Base-by-base conservation (phyloP, 1,140 invertebrate species). In the Pogonomyrmex barbatus region DNA sequence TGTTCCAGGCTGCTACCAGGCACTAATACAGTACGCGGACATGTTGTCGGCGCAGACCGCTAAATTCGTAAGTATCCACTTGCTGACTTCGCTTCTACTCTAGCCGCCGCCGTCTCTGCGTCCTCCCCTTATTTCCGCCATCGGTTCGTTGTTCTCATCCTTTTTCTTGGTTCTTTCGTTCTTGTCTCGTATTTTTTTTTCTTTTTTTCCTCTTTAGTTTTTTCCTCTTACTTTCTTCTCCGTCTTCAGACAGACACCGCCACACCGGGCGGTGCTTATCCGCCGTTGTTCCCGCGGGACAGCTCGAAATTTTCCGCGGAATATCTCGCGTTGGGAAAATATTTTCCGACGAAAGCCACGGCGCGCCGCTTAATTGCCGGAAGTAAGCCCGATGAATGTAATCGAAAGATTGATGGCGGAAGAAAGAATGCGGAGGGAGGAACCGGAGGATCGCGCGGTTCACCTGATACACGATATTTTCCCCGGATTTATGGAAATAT, bases 21-120 rank as follows among this genome's bases (percentile, higher is more conserved):
- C 99, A 83, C 96, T 99, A 91, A 99, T 99, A 95, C 99, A 99
- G 96, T 99, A 99, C 95, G 97, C 98, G 88, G 99, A 99, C 95
- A 98, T 99, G 83, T 97, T 98, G 92, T 98, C 98, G 88, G 99
- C 99, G 86, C 99, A 99, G 95, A 97, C 98, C 92, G 99, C 99
- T 93, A 99, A 99, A 97, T 96, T 97, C 95, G 97, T 98, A 95
- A 97, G 97, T 96, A 94, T 92, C 90, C 71, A 81, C 85, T 91
- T 88, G n/a, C n/a, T n/a, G 86, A 71, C 85, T 87, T 84, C 70
- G 62, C 39, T 52, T 52, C 71, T 10, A 42, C 52, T n/a, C 42
- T 54, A 10, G 14, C 56, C 60, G 36, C 65, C 47, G 42, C n/a
- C 58, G 54, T 36, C 63, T 6, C n/a, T 24, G 42, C 50, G 36